These are phyloP conservation scores for Halichoerus grypus DNA, from an alignment of 2,113 vertebrate genomes.

Conservation along the genomic window DNA sequence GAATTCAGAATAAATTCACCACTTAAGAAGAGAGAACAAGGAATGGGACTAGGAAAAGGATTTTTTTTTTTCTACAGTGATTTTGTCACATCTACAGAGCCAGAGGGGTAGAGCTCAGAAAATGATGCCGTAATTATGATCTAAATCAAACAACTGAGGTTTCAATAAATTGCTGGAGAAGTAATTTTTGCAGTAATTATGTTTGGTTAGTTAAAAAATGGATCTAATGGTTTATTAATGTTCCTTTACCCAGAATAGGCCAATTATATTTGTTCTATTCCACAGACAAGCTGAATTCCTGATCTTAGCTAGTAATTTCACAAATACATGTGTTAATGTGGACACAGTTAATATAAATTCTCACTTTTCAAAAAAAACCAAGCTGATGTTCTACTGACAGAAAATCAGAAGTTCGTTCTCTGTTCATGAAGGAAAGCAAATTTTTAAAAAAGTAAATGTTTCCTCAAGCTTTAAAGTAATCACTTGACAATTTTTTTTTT, in stretches of 20 bases:
- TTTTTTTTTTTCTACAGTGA: slow-evolving; percentile 38
- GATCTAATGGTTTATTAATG: slow-evolving; percentile 20
- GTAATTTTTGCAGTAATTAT: slow-evolving; percentile 12
- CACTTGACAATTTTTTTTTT: slow-evolving; percentile 37
- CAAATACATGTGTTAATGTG: neutral
- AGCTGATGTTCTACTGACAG: neutral
- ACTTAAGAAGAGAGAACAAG: neutral
- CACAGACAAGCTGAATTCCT: slow-evolving; percentile 42
- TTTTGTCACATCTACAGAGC: slow-evolving; percentile 43
- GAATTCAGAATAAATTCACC: slow-evolving; percentile 56
- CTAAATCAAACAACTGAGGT: neutral
- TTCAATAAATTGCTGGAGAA: slow-evolving; percentile 49
- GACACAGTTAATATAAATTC: slow-evolving; percentile 23
- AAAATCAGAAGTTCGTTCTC: slow-evolving; percentile 53
- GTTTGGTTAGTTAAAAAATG: neutral
- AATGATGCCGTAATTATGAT: neutral
- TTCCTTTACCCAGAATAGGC: neutral
- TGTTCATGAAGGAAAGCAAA: neutral
- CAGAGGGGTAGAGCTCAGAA: neutral
- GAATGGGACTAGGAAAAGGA: neutral
- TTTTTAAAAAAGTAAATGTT: neutral
- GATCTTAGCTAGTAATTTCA: slow-evolving; percentile 45
- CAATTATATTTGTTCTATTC: slow-evolving; percentile 42
- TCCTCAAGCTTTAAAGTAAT: slow-evolving; percentile 58
- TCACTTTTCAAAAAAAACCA: slow-evolving; percentile 49